Evolutionary conservation across 2,888 invertebrate species (phyloP).

Genomic region (Agonopterix arenella): DNA sequence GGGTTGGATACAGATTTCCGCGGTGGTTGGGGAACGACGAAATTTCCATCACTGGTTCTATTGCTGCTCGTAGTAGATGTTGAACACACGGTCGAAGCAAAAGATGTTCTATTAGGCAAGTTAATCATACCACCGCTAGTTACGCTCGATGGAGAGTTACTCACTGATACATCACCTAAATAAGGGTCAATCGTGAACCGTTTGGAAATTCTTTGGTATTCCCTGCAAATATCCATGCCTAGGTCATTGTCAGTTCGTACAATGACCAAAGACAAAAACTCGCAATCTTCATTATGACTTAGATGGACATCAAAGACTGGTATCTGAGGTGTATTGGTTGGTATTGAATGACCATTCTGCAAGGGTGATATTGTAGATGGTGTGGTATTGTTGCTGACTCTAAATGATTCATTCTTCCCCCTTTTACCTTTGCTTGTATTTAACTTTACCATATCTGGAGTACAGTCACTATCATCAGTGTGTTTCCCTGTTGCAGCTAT

Average conservation of each 20-base stretch:
- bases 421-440: slow-evolving; percentile 42
- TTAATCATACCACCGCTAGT: slow-evolving; percentile 64
- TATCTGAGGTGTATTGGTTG: slow-evolving; percentile 52
- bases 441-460: slow-evolving; percentile 56
- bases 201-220: slow-evolving; percentile 68
- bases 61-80: slow-evolving; percentile 59
- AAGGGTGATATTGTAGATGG: slow-evolving; percentile 69
- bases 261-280: slow-evolving; percentile 61
- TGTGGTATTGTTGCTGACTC: slow-evolving; percentile 58
- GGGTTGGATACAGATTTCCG: slow-evolving; percentile 58
- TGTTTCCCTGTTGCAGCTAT: slow-evolving; percentile 23
- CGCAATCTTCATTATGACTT: slow-evolving; percentile 63
- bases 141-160: slow-evolving; percentile 66
- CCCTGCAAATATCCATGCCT: slow-evolving; percentile 66
- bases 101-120: slow-evolving; percentile 59
- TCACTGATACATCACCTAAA: slow-evolving; percentile 58
- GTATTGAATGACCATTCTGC: slow-evolving; percentile 63
- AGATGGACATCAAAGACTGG: slow-evolving; percentile 66
- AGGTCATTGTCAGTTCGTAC: slow-evolving; percentile 65
- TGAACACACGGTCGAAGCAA: slow-evolving; percentile 61
- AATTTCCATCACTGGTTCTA: slow-evolving; percentile 66
- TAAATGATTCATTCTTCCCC: slow-evolving; percentile 55
- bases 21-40: slow-evolving; percentile 69
- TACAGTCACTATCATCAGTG: slow-evolving; percentile 45
- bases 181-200: slow-evolving; percentile 67